These are phyloP conservation scores for Vulpes lagopus DNA, from an alignment of 2,113 vertebrate genomes.

Conservation along the genomic window DNA sequence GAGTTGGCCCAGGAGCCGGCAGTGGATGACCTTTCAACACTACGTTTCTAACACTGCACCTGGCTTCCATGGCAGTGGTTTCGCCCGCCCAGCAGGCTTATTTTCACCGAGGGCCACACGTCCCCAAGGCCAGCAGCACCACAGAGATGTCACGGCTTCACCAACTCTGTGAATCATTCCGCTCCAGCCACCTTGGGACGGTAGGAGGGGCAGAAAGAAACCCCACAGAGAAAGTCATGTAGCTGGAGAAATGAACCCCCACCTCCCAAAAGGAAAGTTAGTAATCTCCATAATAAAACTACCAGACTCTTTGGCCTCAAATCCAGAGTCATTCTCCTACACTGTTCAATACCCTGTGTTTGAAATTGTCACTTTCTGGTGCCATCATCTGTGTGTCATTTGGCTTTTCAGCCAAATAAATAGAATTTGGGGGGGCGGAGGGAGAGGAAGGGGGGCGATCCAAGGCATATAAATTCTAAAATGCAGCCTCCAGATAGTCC, in stretches of 20 bases:
- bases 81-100: neutral
- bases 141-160: rapidly evolving
- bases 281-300: neutral
- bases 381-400: neutral
- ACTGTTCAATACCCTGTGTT: neutral
- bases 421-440: neutral
- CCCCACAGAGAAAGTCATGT: neutral
- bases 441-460: too few species aligned
- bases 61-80: neutral
- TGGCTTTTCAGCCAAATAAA: neutral
- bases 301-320: neutral
- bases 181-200: neutral
- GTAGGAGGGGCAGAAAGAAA: neutral
- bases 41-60: neutral
- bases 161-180: neutral
- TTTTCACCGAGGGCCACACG: neutral
- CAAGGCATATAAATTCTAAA: neutral
- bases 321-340: neutral
- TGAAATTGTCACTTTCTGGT: neutral
- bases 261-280: neutral
- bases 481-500: neutral
- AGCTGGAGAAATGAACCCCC: neutral
- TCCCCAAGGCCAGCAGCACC: neutral
- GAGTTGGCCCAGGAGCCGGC: neutral
- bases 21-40: neutral